Base-by-base conservation (phyloP, 2,888 invertebrate species). In the Carpatolechia fugitivella region DNA sequence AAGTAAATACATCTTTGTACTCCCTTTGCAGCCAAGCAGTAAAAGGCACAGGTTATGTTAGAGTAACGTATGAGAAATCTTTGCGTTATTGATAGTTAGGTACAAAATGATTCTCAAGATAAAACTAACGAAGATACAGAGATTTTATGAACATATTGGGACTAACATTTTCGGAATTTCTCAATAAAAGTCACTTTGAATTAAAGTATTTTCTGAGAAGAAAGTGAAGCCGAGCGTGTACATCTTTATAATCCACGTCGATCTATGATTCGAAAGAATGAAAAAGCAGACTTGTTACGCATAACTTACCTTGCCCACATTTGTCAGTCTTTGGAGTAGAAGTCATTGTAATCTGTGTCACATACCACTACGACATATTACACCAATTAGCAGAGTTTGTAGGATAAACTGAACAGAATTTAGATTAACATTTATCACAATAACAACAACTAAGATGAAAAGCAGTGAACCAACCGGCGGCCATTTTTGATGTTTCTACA, bases 281-380 rank as follows among this genome's bases (percentile, higher is more conserved):
- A 60, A 58, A 58, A 35, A 57, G 60, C 57, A 55, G 57, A 59
- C 71, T 66, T 65, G 71, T 70, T 74, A 75, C 60, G 70, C 68
- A 63, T 73, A 70, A 66, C 87, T 84, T 81, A 90, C 89, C 89
- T 77, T 83, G 87, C 70, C 83, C 85, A 68, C 80, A 86, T 88
- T 85, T 89, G 61, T 89, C 90, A 77, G 88, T 80, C 83, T 89
- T 89, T 66, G 89, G 89, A 74, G 89, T 90, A 64, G 90, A 90
- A 83, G 84, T 88, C 90, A 90, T 90, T 74, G 68, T 82, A 76
- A 63, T 65, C 65, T 60, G 68, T 41, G 60, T 65, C 66, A 73
- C 63, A 65, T 68, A 68, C 68, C 75, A 78, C 79, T 84, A 77
- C 76, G 78, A 67, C 90, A 89, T 87, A 80, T 80, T 88, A 82